Base-by-base conservation (phyloP, 2,888 invertebrate genomes). In the Cinara cedri region DNA sequence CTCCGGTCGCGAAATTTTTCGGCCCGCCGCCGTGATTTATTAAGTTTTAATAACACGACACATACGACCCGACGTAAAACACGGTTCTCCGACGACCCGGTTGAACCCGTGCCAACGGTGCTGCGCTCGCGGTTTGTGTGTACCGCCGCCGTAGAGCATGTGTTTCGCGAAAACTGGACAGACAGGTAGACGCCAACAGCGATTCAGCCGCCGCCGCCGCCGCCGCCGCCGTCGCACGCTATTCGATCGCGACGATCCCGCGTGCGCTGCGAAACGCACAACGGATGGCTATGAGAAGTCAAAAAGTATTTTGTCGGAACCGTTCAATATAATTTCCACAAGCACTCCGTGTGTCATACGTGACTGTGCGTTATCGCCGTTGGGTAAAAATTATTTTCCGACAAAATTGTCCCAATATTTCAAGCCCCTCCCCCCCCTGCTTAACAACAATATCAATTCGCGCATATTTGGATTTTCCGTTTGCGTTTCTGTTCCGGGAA, bases 161-260 rank as follows among this genome's bases (percentile, higher is more conserved):
- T 68, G 66, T 68, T 66, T 46, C 26, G 55, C 55, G 14, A 65
- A 65, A 75, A 75, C 75, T 55, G 75, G 75, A 75, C 75, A 75
- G 75, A 63, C 75, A 55, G 75, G 75, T 75, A 63, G 75, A 65
- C 75, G 75, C 75, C 75, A 44, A 75, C 54, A 65, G 63, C 74
- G 42, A 54, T 44, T n/a, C 62, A 49, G 49, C 44, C 26, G 68
- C 51, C 26, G 66, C 19, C 16, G 49, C 42, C 70, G 44, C 19
- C 57, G 46, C 57, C 14, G 44, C 66, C 66, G 49, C 65, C 70
- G 10, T 13, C 51, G 51, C 51, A n/a, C 49, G n/a, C 66, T 24
- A 3, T 66, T 66, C 66, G 11, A 19, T 68, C 51, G 19, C 16
- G 49, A 14, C 14, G 49, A 4, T 16, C 49, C n/a, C 13, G 13